A percentile compares a stretch with the other conserved stretches of the same genome.
Evolutionary conservation across 2,113 vertebrate species (phyloP).

Genomic region (Myocastor coypus): DNA sequence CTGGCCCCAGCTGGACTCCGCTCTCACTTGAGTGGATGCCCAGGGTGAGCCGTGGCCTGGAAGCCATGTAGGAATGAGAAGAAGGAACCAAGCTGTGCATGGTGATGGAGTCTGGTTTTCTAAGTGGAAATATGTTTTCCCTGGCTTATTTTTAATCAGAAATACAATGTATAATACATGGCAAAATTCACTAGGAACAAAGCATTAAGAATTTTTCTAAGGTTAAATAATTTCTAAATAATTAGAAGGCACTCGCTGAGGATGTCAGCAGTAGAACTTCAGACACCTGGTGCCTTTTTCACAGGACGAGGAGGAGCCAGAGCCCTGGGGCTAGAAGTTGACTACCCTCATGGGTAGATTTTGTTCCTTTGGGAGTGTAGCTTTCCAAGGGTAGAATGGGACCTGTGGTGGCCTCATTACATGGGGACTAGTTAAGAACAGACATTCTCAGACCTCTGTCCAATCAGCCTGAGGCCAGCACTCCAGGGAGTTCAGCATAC

Average conservation of each 20-base stretch:
- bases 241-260: slow-evolving; percentile 13
- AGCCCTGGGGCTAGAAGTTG: not conserved
- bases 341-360: not conserved
- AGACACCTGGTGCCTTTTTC: not conserved
- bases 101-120: not conserved
- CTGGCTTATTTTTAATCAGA: slow-evolving; percentile 40
- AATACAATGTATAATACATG: not conserved
- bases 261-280: not conserved
- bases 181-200: slow-evolving; percentile 19
- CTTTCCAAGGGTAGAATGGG: not conserved
- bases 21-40: not conserved
- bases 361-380: not conserved
- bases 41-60: not conserved
- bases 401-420: rapidly evolving
- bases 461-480: not conserved
- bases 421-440: not conserved
- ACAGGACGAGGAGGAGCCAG: not conserved
- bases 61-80: not conserved
- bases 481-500: not conserved
- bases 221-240: slow-evolving; percentile 39
- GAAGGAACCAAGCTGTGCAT: not conserved
- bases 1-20: not conserved
- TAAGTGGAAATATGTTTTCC: slow-evolving; percentile 13
- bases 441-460: not conserved
- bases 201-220: not conserved